These are phyloP conservation scores for Danio jaintianensis DNA, from an alignment of 2,797 vertebrate genomes.

Conservation along the genomic window DNA sequence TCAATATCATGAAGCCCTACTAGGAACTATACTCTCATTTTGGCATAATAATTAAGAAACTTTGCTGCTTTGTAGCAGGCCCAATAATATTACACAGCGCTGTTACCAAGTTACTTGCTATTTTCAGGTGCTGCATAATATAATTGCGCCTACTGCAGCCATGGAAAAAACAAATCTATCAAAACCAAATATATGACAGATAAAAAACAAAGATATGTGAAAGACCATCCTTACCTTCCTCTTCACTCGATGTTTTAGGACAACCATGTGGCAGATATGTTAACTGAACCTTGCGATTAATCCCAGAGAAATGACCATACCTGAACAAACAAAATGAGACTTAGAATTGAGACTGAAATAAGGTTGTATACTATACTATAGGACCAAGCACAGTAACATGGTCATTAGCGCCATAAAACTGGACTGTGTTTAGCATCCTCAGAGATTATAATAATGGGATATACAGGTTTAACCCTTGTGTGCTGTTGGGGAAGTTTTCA, in stretches of 20 bases:
- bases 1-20: too few relatives aligned
- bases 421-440: neutral
- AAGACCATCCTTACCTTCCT: slow-evolving; percentile 79
- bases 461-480: neutral
- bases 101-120: too few relatives aligned
- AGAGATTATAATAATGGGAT: neutral
- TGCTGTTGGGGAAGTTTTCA: too few relatives aligned
- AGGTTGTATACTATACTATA: neutral
- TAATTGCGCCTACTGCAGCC: too few relatives aligned
- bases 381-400: neutral
- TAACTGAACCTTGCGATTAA: slow-evolving; percentile 90
- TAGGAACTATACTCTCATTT: too few relatives aligned
- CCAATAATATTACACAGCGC: too few relatives aligned
- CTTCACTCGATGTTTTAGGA: slow-evolving; percentile 91
- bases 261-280: slow-evolving; percentile 90
- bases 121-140: too few relatives aligned
- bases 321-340: slow-evolving; percentile 66
- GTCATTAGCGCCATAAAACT: neutral
- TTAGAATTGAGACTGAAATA: neutral
- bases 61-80: too few relatives aligned
- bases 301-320: slow-evolving; percentile 92
- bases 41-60: too few relatives aligned
- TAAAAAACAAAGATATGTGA: too few relatives aligned
- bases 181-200: too few relatives aligned
- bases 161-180: too few relatives aligned